Evolutionary conservation across 2,113 vertebrate genomes (phyloP).

Genomic region (Microcebus murinus): DNA sequence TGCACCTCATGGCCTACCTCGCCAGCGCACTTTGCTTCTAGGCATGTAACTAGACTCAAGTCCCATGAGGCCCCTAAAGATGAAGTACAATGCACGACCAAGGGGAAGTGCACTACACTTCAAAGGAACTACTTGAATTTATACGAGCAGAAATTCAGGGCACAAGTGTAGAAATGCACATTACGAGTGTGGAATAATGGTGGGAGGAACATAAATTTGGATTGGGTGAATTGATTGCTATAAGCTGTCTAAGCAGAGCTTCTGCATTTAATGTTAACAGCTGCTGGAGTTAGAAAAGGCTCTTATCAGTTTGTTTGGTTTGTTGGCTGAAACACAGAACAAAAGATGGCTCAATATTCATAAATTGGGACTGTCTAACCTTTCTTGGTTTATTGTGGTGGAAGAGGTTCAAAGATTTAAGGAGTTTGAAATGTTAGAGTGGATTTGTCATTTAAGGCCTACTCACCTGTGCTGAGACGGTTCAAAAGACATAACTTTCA

Average conservation of each 20-base stretch:
- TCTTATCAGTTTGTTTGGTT: not conserved
- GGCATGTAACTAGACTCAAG: too few relatives aligned
- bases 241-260: not conserved
- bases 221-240: not conserved
- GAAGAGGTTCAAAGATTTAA: not conserved
- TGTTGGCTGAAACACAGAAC: not conserved
- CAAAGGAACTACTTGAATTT: not conserved
- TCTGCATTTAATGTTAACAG: not conserved
- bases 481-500: not conserved
- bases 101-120: too few relatives aligned
- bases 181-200: not conserved
- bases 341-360: not conserved
- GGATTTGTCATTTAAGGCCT: not conserved
- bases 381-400: not conserved
- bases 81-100: fast-evolving
- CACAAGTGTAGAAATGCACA: too few relatives aligned
- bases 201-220: not conserved
- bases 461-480: not conserved
- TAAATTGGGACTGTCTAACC: not conserved
- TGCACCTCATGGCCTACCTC: fast-evolving
- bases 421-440: not conserved
- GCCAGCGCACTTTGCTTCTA: too few relatives aligned
- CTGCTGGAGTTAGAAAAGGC: not conserved
- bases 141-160: not conserved
- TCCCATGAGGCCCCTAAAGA: not conserved